A percentile compares a stretch with the other conserved stretches of the same genome.
Evolutionary conservation across 92 coral and sea anemone species (phyloP).

Genomic region (Porites evermanni): DNA sequence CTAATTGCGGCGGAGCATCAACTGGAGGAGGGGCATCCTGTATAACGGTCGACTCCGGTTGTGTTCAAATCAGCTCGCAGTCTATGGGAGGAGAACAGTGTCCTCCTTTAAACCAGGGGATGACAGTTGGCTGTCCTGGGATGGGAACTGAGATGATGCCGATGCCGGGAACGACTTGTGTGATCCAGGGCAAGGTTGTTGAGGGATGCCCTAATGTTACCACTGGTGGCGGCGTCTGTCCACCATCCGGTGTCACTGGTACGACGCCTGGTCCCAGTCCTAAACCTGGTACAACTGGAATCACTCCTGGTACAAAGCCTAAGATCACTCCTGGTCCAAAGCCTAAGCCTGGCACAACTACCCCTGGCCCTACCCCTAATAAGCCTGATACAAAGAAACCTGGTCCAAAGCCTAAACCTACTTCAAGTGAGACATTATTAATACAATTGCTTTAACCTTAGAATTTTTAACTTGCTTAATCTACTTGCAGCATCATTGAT

Average conservation of each 20-base stretch:
- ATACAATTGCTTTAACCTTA: background rate
- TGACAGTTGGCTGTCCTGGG: constrained; percentile 11
- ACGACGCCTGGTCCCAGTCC: background rate
- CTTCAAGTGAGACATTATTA: background rate
- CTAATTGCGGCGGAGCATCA: constrained; percentile 10
- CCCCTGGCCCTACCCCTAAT: background rate
- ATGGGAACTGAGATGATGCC: constrained; percentile 16
- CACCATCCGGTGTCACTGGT: background rate
- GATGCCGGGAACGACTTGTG: constrained; percentile 25
- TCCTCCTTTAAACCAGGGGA: constrained; percentile 5
- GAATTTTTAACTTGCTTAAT: background rate
- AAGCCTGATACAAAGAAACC: background rate
- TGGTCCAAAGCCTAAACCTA: background rate
- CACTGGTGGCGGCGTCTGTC: constrained; percentile 14
- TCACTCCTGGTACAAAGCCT: background rate
- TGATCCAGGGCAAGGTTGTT: constrained; percentile 38
- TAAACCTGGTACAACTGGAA: background rate
- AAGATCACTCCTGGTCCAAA: background rate
- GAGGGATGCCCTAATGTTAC: constrained; percentile 38
- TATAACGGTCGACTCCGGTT: constrained; percentile 25
- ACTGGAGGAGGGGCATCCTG: background rate
- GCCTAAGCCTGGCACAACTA: background rate
- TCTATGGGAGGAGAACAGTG: constrained; percentile 19
- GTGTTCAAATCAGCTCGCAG: constrained; percentile 14
- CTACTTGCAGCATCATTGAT: background rate